A percentile compares a stretch with the other conserved stretches of the same genome.
Evolutionary conservation across 2,888 invertebrate species (phyloP).

Genomic region (Drosophila neutralis): DNA sequence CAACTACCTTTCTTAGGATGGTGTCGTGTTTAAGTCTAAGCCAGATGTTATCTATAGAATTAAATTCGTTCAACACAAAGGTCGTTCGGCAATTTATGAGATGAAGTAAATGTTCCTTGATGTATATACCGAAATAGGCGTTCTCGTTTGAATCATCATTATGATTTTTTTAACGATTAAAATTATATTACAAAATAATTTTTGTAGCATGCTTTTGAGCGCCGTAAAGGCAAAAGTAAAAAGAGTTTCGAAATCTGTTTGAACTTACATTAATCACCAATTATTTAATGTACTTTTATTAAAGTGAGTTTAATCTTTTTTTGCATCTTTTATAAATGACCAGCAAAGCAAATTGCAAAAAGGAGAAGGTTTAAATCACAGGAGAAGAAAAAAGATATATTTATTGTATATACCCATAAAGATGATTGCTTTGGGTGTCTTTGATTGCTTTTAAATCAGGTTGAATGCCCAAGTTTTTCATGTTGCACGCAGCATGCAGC

Average conservation of each 20-base stretch:
- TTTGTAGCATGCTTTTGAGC: constrained; percentile 5
- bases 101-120: not conserved
- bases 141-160: not conserved
- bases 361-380: not conserved
- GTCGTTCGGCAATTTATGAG: not conserved
- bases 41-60: not conserved
- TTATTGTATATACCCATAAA: not conserved
- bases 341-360: not conserved
- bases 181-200: not conserved
- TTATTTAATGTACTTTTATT: not conserved
- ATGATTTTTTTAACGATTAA: not conserved
- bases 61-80: not conserved
- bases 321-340: not conserved
- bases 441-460: constrained; percentile 30
- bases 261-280: not conserved
- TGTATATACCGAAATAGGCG: not conserved
- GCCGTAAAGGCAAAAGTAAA: not conserved
- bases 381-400: not conserved
- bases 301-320: not conserved
- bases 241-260: not conserved
- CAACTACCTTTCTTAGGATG: too few species aligned
- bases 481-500: constrained; percentile 18
- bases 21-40: not conserved
- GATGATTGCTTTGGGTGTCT: constrained; percentile 20
- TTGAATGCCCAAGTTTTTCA: constrained; percentile 16